phyloP scores from a whole-genome alignment of 2,113 vertebrate species.

The Alces alces region DNA sequence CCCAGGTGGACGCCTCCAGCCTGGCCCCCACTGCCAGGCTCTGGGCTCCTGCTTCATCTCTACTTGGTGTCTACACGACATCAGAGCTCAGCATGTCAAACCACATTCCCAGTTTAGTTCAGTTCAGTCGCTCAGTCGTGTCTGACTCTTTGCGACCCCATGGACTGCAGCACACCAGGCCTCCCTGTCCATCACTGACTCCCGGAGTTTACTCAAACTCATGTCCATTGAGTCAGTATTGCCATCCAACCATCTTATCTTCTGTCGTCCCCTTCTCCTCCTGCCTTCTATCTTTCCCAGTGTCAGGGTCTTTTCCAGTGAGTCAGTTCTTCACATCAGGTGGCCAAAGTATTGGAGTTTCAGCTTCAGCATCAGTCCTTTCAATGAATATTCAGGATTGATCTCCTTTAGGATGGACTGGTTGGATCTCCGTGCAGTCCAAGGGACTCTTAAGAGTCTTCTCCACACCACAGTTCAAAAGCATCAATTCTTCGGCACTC shows the following conservation, averaged over 20 bases:
- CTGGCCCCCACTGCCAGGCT: not conserved
- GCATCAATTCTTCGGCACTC: not conserved
- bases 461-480: not conserved
- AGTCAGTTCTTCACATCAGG: not conserved
- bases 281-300: not conserved
- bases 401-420: not conserved
- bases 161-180: not conserved
- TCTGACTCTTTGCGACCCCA: not conserved
- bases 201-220: not conserved
- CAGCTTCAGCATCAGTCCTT: not conserved
- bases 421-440: not conserved
- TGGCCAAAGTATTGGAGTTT: not conserved
- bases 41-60: not conserved
- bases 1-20: not conserved
- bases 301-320: not conserved
- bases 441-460: not conserved
- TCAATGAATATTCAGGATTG: not conserved
- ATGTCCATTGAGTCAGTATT: not conserved
- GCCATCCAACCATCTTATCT: not conserved
- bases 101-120: not conserved
- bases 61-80: accelerated
- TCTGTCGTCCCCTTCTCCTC: not conserved
- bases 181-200: not conserved
- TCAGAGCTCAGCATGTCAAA: not conserved
- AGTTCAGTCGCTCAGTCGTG: not conserved